Conservation (phyloP, 2,888 invertebrate genomes). For the Harpalus rubripes region DNA sequence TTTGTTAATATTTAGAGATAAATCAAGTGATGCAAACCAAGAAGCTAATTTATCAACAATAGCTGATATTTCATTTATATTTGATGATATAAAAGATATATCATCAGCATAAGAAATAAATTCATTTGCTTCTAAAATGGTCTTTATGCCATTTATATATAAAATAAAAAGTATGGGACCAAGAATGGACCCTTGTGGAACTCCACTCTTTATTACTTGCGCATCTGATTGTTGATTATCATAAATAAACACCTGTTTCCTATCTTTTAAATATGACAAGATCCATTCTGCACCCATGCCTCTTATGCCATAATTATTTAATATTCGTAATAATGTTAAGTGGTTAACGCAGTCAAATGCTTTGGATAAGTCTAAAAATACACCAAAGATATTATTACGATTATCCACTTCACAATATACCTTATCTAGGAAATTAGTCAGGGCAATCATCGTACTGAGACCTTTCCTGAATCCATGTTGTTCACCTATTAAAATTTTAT, state of each 20-base stretch:
- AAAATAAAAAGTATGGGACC: slow-evolving; percentile 15
- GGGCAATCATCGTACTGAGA: not conserved
- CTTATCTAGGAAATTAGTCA: slow-evolving; percentile 10
- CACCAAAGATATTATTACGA: slow-evolving; percentile 4
- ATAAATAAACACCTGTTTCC: slow-evolving; percentile 2
- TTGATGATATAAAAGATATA: not conserved
- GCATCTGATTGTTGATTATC: slow-evolving; percentile 25
- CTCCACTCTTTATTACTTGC: not conserved
- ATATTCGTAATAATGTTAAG: not conserved
- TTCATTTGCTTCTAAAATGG: not conserved
- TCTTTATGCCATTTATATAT: slow-evolving; percentile 7
- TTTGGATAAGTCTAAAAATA: slow-evolving; percentile 35
- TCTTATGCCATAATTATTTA: slow-evolving; percentile 10
- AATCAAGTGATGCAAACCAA: slow-evolving; percentile 12
- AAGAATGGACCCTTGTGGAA: not conserved
- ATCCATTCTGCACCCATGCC: not conserved
- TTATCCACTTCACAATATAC: slow-evolving; percentile 13
- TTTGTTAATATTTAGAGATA: slow-evolving; percentile 19
- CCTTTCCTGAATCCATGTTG: slow-evolving; percentile 24
- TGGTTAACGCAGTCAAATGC: slow-evolving; percentile 35
- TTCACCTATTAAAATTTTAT: slow-evolving; percentile 5
- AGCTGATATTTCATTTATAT: slow-evolving; percentile 24
- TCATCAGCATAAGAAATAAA: slow-evolving; percentile 14
- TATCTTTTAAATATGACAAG: slow-evolving; percentile 13
- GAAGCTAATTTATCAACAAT: not conserved